phyloP scores from a whole-genome alignment of 2,113 vertebrate species.

The Tetraodon nigroviridis region DNA sequence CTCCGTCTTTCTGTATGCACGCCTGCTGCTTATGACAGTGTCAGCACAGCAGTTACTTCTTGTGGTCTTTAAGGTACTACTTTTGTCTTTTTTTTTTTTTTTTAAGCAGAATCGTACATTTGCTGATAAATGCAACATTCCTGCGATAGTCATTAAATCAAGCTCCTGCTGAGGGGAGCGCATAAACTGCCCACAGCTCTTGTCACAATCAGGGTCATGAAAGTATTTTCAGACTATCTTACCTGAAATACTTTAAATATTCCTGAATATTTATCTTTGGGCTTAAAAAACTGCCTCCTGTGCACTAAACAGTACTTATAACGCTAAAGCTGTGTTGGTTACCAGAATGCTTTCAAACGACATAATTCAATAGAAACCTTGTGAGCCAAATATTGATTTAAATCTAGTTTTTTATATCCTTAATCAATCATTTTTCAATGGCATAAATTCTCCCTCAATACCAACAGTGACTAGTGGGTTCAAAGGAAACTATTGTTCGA shows the following conservation, averaged over 20 bases:
- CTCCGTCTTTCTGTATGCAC: conserved; percentile 11
- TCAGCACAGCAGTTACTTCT: conserved; percentile 21
- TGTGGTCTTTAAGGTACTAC: conserved; percentile 22
- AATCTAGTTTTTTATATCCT: conserved; percentile 37
- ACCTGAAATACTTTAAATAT: conserved; percentile 22
- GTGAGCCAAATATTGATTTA: conserved; percentile 49
- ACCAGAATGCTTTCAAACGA: conserved; percentile 39
- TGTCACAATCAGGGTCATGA: conserved; percentile 23
- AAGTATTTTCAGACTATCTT: conserved; percentile 1
- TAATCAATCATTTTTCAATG: conserved; percentile 45
- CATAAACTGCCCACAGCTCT: conserved; percentile 12
- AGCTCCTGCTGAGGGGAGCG: conserved; percentile 20
- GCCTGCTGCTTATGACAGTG: conserved; percentile 2
- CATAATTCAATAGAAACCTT: conserved; percentile 35
- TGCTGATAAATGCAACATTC: conserved; percentile 6
- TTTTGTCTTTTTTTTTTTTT: conserved; percentile 33
- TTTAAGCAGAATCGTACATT: conserved; percentile 9
- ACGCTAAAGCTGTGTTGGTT: conserved; percentile 18
- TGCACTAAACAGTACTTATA: conserved; percentile 45
- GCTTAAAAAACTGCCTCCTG: conserved; percentile 33
- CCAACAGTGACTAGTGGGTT: conserved; percentile 7
- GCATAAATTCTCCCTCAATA: conserved; percentile 37
- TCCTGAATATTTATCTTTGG: conserved; percentile 43
- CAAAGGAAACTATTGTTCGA: conserved; percentile 19
- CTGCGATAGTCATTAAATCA: conserved; percentile 39